Percentiles rank a stretch among this genome's conserved stretches.
These are phyloP conservation scores for Podarcis raffonei DNA, from an alignment of 2,113 vertebrate species.

Conservation along the genomic window DNA sequence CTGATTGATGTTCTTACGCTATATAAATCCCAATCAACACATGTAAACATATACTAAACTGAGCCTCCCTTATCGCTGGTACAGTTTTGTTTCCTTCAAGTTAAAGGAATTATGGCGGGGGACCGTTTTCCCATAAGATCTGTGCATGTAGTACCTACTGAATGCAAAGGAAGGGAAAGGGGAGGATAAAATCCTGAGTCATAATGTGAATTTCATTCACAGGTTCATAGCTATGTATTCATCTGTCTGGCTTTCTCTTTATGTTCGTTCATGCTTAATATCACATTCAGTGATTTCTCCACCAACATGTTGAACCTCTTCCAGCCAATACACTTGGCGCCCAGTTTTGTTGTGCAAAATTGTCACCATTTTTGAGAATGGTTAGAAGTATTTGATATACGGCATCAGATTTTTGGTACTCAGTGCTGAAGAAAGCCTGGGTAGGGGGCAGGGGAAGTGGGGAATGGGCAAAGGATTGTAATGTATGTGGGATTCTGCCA, in stretches of 20 bases:
- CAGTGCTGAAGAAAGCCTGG: too few species aligned
- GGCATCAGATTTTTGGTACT: background rate
- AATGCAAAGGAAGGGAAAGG: background rate
- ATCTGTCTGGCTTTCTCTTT: background rate
- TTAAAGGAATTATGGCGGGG: background rate
- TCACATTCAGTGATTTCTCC: background rate
- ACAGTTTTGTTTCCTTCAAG: background rate
- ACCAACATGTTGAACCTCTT: background rate
- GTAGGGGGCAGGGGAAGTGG: too few species aligned
- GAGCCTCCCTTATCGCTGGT: rapidly evolving
- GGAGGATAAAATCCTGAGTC: background rate
- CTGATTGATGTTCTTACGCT: background rate
- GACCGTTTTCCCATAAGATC: background rate
- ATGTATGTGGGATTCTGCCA: background rate
- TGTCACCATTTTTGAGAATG: background rate
- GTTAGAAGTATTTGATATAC: background rate
- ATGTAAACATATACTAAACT: background rate
- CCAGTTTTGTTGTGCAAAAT: background rate
- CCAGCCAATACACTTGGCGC: background rate
- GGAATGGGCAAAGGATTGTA: background rate
- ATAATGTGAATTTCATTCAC: background rate
- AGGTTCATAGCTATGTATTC: background rate
- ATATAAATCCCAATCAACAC: background rate
- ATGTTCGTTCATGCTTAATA: background rate
- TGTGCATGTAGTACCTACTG: background rate